Evolutionary conservation across 2,797 vertebrate species (phyloP).

Genomic region (Artibeus jamaicensis): DNA sequence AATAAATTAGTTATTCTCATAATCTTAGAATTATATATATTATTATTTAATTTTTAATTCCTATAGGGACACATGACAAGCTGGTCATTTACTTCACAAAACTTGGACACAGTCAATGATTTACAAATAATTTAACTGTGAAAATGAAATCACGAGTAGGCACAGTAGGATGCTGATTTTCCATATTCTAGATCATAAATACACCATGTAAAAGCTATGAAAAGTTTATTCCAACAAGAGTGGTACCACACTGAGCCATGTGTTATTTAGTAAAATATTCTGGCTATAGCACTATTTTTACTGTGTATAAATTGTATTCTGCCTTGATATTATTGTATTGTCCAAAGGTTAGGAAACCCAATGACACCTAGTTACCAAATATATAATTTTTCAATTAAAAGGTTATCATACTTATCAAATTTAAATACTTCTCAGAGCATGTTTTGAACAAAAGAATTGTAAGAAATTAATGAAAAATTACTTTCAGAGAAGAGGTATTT

Average conservation of each 20-base stretch:
- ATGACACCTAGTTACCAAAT: not conserved
- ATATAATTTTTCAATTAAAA: not conserved
- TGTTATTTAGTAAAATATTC: slow-evolving; percentile 46
- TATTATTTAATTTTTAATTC: not conserved
- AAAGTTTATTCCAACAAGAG: slow-evolving; percentile 74
- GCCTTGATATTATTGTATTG: not conserved
- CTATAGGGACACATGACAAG: slow-evolving; percentile 76
- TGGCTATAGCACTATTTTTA: slow-evolving; percentile 43
- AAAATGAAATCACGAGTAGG: slow-evolving; percentile 80
- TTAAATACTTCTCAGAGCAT: slow-evolving; percentile 76
- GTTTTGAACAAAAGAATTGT: slow-evolving; percentile 75
- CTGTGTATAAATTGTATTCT: not conserved
- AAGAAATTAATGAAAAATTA: slow-evolving; percentile 70
- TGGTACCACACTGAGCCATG: slow-evolving; percentile 62
- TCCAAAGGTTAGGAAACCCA: not conserved
- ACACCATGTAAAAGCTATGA: slow-evolving; percentile 67
- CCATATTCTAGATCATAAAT: slow-evolving; percentile 76
- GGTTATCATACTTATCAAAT: slow-evolving; percentile 53
- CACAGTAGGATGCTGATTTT: slow-evolving; percentile 77
- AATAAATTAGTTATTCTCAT: slow-evolving; percentile 76
- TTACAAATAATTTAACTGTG: slow-evolving; percentile 81
- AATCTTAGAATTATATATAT: not conserved
- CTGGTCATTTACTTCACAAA: slow-evolving; percentile 77
- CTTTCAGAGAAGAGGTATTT: slow-evolving; percentile 69
- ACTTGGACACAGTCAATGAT: slow-evolving; percentile 79